Base-by-base conservation (phyloP, 2,797 vertebrate species). In the Cottoperca gobio region DNA sequence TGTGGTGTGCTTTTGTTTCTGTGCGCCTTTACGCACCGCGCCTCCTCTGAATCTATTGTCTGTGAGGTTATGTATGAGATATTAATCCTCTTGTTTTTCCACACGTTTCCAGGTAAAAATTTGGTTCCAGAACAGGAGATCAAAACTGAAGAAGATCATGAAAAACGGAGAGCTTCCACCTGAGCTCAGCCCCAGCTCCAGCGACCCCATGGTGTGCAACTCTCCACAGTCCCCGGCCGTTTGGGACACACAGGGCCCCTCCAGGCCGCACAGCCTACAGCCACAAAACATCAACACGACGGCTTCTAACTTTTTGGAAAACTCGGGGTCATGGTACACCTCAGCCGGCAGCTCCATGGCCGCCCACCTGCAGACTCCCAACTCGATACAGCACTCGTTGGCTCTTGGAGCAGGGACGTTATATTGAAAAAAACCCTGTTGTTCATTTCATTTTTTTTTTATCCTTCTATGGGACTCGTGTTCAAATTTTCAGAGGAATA, bases 141-240 rank as follows among this genome's bases (percentile, higher is more conserved):
- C 98, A 71, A 99, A 99, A 91, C 96, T 99, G 93, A 99, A 99
- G 96, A 99, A 99, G 94, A 99, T 99, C 59, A 99, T 99, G 96
- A 99, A 99, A 91, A 99, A 97, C 81, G 98, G 98, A 58, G 98
- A 99, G 91, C 95, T 98, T 90, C 97, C 97, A 1, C 97, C 98
- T 4, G 98, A 99, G 81, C 97, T 99, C 95, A 99, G 98, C 70
- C 98, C 98, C 76, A 99, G 98, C 91, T 98, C 98, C 93, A 99
- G 98, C 89, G 98, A 99, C 92, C 98, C 97, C 31, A 99, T 99
- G 98, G 98, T 97, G 67, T 99, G 98, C 93, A 99, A 99, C 87
- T 99, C 98, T 24, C 98, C 98, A 19, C 98, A 99, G 90, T 99
- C 98, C 78, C 98, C 98, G 33, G 97, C 96, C 39, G 96, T 99